phyloP scores from a whole-genome alignment of 1,140 invertebrate genomes.

The Brachionus asplanchnoidis region DNA sequence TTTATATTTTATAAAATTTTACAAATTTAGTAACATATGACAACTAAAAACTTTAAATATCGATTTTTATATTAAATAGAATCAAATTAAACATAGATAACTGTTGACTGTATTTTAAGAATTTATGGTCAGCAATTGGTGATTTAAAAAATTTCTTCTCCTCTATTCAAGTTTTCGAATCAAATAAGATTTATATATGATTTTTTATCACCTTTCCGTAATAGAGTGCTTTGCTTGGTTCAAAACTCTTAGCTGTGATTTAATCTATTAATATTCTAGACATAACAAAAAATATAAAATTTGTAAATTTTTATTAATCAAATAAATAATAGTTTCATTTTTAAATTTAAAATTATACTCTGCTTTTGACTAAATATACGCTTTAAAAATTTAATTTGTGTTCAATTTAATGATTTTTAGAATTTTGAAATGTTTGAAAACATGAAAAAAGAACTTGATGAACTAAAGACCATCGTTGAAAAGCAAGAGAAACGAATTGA shows the following conservation, averaged over 20 bases:
- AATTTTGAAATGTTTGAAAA: neutral
- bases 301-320: slow-evolving; percentile 6
- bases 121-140: neutral
- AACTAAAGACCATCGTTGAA: neutral
- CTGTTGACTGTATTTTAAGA: neutral
- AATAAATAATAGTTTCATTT: neutral
- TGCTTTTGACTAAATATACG: neutral
- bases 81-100: neutral
- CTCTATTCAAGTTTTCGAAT: neutral
- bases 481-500: slow-evolving; percentile 14
- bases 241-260: neutral
- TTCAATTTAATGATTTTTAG: neutral
- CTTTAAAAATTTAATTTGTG: neutral
- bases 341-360: neutral
- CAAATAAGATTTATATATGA: neutral
- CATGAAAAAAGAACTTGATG: neutral
- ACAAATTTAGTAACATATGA: neutral
- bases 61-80: neutral
- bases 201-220: neutral
- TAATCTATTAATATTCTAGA: neutral
- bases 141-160: neutral
- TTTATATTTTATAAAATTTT: slow-evolving; percentile 6
- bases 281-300: neutral
- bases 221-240: neutral
- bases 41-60: neutral